Base-by-base conservation (phyloP, 2,113 vertebrate species). In the Lynx canadensis region DNA sequence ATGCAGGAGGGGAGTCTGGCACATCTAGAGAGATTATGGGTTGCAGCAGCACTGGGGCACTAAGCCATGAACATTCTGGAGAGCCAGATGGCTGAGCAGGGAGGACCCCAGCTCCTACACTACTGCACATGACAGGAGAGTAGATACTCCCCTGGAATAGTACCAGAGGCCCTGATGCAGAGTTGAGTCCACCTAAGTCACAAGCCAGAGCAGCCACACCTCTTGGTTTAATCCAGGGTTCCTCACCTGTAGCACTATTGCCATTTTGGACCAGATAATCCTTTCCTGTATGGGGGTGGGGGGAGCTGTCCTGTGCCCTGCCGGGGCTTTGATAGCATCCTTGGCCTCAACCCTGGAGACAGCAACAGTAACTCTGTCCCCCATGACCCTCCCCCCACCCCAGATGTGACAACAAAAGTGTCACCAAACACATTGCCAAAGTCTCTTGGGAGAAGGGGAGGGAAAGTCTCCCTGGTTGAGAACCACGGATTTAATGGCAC, bases 401-500 rank as follows among this genome's bases (percentile, higher is more conserved):
- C 16, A 60, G 19, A 23, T 38, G 14, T 45, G 33, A 38, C 18
- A 36, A 60, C 21, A 16, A 33, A 45, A 52, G 4, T 36, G 23
- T 66, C 85, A 87, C 31, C 52, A 84, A 88, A 63, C 31, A 63
- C 31, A 48, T 31, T 85, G 36, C 29, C 65, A 63, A 81, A 48
- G 45, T 66, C 27, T 9, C n/a, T 50, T 68, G 45, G 8, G 29
- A 80, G n/a, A 48, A 91, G 36, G 5, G 12, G 2, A 38, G 9
- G 52, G 31, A 65, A 55, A 63, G 57, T 81, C 21, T 60, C 31
- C 45, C 33, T 60, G 31, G 29, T 9, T 83, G 74, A 90, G 78
- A 97, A 74, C 38, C 50, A 57, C 36, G 52, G 5, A 36, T 41
- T 89, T 73, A 65, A 89, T 29, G 83, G 73, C 5, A 84, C 45